phyloP scores from a whole-genome alignment of 1,140 invertebrate species.

The Rhagoletis pomonella region DNA sequence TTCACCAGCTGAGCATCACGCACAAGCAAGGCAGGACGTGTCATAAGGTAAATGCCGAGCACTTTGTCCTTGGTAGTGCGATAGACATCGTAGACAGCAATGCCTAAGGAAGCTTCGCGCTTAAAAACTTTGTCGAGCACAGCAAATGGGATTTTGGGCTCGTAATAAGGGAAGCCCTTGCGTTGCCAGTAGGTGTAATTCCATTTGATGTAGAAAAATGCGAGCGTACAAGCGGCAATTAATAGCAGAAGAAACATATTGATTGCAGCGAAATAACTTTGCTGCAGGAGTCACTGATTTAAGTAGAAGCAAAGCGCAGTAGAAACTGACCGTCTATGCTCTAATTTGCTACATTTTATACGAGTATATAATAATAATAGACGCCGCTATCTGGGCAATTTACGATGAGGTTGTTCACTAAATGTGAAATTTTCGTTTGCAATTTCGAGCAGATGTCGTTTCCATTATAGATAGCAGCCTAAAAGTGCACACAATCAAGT shows the following conservation, averaged over 20 bases:
- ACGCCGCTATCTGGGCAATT: no score
- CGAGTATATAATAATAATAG: no score
- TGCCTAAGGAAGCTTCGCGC: conserved; percentile 64
- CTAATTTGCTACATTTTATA: no score
- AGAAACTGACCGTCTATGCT: background rate
- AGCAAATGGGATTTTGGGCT: conserved; percentile 65
- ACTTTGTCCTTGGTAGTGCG: conserved; percentile 61
- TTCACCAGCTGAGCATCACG: conserved; percentile 75
- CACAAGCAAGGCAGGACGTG: conserved; percentile 73
- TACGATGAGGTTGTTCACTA: no score
- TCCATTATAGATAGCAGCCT: no score
- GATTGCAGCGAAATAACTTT: conserved; percentile 53
- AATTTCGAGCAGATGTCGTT: no score
- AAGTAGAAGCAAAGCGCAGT: background rate
- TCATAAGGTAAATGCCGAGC: conserved; percentile 67
- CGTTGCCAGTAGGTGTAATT: conserved; percentile 68
- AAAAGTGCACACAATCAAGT: no score
- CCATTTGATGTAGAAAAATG: conserved; percentile 64
- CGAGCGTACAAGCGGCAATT: conserved; percentile 70
- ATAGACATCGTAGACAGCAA: conserved; percentile 68
- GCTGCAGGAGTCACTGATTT: background rate
- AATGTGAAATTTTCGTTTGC: no score
- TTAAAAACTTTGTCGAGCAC: conserved; percentile 60
- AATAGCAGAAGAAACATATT: conserved; percentile 63
- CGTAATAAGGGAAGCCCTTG: conserved; percentile 61